Evolutionary conservation across 2,888 invertebrate genomes (phyloP).

Genomic region (Polydrusus tereticollis): DNA sequence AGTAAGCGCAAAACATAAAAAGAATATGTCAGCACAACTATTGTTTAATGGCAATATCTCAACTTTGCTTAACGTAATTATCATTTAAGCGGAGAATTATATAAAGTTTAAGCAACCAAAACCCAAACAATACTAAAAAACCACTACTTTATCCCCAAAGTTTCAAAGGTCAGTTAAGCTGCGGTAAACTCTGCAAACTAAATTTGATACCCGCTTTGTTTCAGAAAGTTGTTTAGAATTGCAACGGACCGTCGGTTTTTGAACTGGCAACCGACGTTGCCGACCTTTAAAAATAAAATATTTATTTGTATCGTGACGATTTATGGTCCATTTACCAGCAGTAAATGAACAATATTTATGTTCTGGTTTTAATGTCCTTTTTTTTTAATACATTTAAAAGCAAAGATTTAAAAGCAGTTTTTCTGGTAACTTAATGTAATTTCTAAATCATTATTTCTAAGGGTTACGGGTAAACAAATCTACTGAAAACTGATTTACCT

Average conservation of each 20-base stretch:
- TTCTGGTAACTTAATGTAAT: too few relatives aligned
- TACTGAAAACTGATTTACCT: too few relatives aligned
- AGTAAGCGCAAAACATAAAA: too few relatives aligned
- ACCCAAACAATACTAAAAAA: slow-evolving; percentile 21
- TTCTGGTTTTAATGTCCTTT: too few relatives aligned
- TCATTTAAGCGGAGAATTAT: slow-evolving; percentile 7
- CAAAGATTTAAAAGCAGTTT: too few relatives aligned
- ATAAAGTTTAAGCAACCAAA: slow-evolving; percentile 1
- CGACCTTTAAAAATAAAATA: background rate
- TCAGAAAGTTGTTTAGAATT: slow-evolving; percentile 19
- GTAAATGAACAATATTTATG: too few relatives aligned
- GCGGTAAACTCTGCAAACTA: slow-evolving; percentile 24
- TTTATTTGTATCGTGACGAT: background rate
- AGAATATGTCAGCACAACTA: background rate
- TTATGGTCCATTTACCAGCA: too few relatives aligned
- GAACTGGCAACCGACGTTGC: background rate
- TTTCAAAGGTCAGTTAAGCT: slow-evolving; percentile 29
- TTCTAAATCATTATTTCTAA: too few relatives aligned
- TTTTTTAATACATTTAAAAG: too few relatives aligned
- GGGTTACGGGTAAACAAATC: too few relatives aligned
- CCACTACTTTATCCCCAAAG: slow-evolving; percentile 10
- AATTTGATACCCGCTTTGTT: slow-evolving; percentile 22
- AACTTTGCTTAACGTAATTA: background rate
- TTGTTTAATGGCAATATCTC: background rate
- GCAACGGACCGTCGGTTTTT: slow-evolving; percentile 21